Evolutionary conservation across 2,797 vertebrate species (phyloP), one percentile per base, ranked within the genome.

Genomic region (Enteromius unitaeniatus): DNA sequence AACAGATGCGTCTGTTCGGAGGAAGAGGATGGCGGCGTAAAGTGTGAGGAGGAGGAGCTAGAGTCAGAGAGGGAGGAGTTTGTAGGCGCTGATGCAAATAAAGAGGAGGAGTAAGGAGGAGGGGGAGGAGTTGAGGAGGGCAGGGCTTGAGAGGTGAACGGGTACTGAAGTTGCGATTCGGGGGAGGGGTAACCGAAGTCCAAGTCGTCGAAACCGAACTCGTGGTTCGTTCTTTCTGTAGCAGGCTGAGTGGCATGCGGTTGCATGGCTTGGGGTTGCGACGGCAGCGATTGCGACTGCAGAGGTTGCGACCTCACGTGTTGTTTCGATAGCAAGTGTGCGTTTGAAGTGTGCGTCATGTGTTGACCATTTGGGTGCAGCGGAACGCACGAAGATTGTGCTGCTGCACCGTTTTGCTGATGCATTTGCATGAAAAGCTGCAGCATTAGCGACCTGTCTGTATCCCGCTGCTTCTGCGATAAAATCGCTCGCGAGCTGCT

Each of bases 71-170:
- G 55, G 11, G 93, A 87, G 0, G 90, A 65, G 0, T 91, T 85
- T 42, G 90, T 78, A 34, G 90, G 91, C 73, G 86, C 70, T 1
- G 88, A 2, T 1, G 83, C 34, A 1, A 86, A 88, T 1, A 84
- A 68, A 9, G 85, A 84, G 65, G 93, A 93, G 86, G 94, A 91
- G 0, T 88, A 91, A 23, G 92, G 91, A 86, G 78, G 69, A 6
- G 78, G 78, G 0, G 91, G 89, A 1, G 90, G 88, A 86, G 93
- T 92, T 75, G 91, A 93, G 3, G 92, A 83, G 85, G 91, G 68
- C 67, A 92, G 88, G 65, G 88, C 88, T 8, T 92, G 89, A 1
- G 84, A 47, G 62, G 82, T n/a, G 55, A 84, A 87, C 5, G 84
- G 19, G 76, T 84, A 86, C 9, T 85, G 21, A 11, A 85, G 62